phyloP scores from a whole-genome alignment of 2,113 vertebrate species.

The Galbula dea region DNA sequence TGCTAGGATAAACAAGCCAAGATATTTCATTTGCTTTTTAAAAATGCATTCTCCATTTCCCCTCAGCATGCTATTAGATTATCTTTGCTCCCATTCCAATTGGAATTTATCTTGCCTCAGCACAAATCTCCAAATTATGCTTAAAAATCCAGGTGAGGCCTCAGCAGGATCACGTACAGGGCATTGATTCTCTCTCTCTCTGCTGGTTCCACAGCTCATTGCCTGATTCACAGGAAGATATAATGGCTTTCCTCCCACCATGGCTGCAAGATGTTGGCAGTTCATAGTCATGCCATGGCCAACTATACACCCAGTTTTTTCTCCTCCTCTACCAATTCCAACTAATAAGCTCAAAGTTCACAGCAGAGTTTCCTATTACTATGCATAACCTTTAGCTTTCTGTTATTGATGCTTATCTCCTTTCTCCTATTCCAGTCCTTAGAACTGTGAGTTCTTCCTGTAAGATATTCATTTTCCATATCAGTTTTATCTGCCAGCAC shows the following conservation, averaged over 20 bases:
- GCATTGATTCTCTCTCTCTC: background rate
- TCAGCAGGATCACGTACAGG: background rate
- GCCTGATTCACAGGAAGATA: background rate
- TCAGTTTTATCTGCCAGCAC: background rate
- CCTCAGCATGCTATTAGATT: background rate
- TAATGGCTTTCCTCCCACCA: background rate
- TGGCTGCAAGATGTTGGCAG: accelerated
- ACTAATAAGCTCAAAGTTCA: background rate
- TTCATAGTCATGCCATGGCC: background rate
- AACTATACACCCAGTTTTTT: background rate
- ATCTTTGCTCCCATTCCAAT: background rate
- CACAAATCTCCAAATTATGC: background rate
- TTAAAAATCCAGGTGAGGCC: background rate
- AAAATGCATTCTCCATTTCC: background rate
- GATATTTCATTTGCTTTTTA: constrained; percentile 6
- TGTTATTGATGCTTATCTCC: background rate
- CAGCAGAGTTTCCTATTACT: background rate
- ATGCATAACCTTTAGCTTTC: background rate
- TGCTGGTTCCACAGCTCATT: background rate
- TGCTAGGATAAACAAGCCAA: background rate
- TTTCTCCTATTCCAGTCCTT: background rate
- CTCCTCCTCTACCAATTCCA: background rate
- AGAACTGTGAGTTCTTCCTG: background rate
- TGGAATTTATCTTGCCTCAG: constrained; percentile 2
- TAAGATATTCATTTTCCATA: background rate